A percentile compares a stretch with the other conserved stretches of the same genome.
Evolutionary conservation across 2,888 invertebrate species (phyloP).

Genomic region (Drosophila gaucha): DNA sequence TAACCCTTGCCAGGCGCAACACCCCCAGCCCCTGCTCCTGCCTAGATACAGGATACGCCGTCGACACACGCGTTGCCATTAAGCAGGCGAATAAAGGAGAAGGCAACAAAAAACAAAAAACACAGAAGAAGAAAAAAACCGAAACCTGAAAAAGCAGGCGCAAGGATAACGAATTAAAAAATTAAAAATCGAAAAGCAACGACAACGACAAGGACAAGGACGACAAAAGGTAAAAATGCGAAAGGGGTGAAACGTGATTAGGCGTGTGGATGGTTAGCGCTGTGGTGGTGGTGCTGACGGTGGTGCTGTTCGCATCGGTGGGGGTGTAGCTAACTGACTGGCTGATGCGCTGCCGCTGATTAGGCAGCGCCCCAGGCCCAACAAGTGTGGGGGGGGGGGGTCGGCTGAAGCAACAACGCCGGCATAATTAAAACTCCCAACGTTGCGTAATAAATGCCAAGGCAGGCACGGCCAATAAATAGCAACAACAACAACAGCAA

Average conservation of each 20-base stretch:
- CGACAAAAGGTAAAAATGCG: conserved; percentile 65
- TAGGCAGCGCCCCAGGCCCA: conserved; percentile 65
- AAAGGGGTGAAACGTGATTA: conserved; percentile 79
- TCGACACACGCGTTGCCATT: conserved; percentile 62
- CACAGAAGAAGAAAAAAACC: conserved; percentile 19
- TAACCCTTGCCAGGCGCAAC: conserved; percentile 65
- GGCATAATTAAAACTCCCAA: conserved; percentile 78
- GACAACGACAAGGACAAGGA: conserved; percentile 35
- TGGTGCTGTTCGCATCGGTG: background rate
- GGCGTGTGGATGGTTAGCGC: conserved; percentile 59
- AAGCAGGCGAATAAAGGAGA: conserved; percentile 46
- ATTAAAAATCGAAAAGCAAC: conserved; percentile 79
- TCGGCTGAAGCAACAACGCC: conserved; percentile 29
- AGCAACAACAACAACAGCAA: conserved; percentile 63
- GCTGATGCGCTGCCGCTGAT: conserved; percentile 74
- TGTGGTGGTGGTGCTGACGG: conserved; percentile 6
- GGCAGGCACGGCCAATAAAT: conserved; percentile 80
- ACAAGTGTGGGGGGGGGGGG: background rate
- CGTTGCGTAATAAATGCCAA: conserved; percentile 77
- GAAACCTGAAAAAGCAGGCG: conserved; percentile 56
- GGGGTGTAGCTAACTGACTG: conserved; percentile 27
- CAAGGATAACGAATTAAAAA: conserved; percentile 82
- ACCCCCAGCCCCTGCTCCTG: background rate
- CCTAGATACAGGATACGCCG: conserved; percentile 54
- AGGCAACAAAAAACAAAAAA: conserved; percentile 9